Evolutionary conservation across 2,113 vertebrate species (phyloP), one percentile per base, ranked within the genome.

Genomic region (Delphinapterus leucas): DNA sequence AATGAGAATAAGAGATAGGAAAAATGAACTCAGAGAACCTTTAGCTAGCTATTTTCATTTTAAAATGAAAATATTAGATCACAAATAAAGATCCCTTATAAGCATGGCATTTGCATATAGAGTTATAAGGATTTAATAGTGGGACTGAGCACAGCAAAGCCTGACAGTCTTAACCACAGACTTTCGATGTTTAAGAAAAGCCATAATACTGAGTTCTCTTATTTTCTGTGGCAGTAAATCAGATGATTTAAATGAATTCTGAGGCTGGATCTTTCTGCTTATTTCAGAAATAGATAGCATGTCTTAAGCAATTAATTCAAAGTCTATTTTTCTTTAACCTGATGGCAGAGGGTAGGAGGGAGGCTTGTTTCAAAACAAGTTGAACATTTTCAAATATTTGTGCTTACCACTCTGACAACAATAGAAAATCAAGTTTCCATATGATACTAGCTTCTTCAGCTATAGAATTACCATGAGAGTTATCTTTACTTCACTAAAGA

Each of bases 261-360:
- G 96, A 93, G 97, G 97, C 33, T 93, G 60, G n/a, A 90, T 87
- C 95, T 98, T 93, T 98, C 93, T 92, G 3, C 81, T 98, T 98
- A 98, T 98, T 98, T 98, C 90, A 97, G 92, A 98, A 98, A 98
- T 97, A 98, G 97, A 98, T 98, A 98, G 79, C 31, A 55, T 97
- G 96, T 96, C 96, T 97, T 96, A 86, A 97, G 63, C 89, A 97
- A 98, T 98, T 98, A 93, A 96, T 97, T 98, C 92, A 94, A 97
- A 97, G 95, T 93, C 76, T 95, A 93, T 97, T 97, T 97, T 98
- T 98, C 74, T 97, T 98, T 89, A 97, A 98, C 86, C 88, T 25
- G 85, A 96, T 98, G 88, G 90, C 33, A 87, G 20, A 41, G 31
- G 28, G 20, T n/a, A 25, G 26, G n/a, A 89, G 11, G 93, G 81